A percentile compares a stretch with the other conserved stretches of the same genome.
Evolutionary conservation across 1,140 invertebrate species (phyloP).

Genomic region (Sinella curviseta): DNA sequence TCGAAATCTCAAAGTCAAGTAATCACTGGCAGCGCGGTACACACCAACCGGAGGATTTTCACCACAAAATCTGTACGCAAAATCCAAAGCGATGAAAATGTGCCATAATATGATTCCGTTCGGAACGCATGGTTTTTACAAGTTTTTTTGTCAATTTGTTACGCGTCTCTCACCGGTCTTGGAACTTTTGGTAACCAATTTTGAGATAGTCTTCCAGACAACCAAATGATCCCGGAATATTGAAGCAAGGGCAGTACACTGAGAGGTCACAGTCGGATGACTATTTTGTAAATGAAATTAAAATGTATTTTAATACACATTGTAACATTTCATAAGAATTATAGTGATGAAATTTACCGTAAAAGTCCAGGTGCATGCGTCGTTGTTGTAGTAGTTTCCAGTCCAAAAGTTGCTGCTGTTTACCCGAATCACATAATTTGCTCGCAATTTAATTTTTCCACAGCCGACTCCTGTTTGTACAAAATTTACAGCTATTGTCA

Average conservation of each 20-base stretch:
- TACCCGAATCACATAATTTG: conserved; percentile 19
- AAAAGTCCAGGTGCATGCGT: conserved; percentile 37
- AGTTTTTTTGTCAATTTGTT: too few species aligned
- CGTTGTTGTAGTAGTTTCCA: conserved; percentile 30
- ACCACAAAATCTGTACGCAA: conserved; percentile 36
- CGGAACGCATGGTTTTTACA: too few species aligned
- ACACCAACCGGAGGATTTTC: conserved; percentile 19
- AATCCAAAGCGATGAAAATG: background rate
- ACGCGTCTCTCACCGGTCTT: background rate
- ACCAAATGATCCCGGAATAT: conserved; percentile 19
- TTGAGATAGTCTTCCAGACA: conserved; percentile 39
- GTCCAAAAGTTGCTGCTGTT: conserved; percentile 19
- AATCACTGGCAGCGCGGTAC: conserved; percentile 24
- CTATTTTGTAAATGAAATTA: background rate
- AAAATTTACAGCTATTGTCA: background rate
- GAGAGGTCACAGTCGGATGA: conserved; percentile 20
- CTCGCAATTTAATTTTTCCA: conserved; percentile 8
- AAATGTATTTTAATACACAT: background rate
- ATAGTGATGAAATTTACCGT: conserved; percentile 21
- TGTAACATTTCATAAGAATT: background rate
- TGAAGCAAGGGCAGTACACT: conserved; percentile 32
- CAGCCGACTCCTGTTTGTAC: conserved; percentile 19
- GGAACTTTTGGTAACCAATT: conserved; percentile 23
- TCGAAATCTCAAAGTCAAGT: conserved; percentile 28
- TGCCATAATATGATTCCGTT: too few species aligned